phyloP scores from a whole-genome alignment of 53 echinoderm and acorn worm genomes.

The Patiria pectinifera region DNA sequence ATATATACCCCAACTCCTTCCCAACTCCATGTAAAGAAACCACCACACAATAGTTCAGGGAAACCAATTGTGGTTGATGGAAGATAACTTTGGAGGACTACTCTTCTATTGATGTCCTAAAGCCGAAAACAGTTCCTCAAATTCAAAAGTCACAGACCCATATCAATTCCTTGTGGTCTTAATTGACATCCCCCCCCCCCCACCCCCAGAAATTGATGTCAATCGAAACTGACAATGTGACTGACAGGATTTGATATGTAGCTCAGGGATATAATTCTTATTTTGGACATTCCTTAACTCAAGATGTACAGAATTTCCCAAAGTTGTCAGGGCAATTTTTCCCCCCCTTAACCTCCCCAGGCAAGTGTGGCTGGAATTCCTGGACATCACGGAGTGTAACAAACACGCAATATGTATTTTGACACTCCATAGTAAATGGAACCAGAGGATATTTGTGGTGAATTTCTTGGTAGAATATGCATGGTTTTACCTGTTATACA shows the following conservation, averaged over 20 bases:
- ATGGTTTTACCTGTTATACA: neutral
- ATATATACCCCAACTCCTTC: no score
- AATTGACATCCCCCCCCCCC: neutral
- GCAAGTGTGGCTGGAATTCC: neutral
- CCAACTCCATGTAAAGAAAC: no score
- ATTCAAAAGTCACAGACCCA: neutral
- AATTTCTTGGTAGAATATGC: neutral
- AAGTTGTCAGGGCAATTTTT: neutral
- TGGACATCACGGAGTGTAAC: neutral
- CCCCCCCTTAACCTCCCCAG: neutral
- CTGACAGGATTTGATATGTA: neutral
- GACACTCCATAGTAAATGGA: neutral
- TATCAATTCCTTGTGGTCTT: neutral
- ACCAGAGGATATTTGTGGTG: slow-evolving; percentile 2
- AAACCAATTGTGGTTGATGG: no score
- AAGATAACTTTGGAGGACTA: no score
- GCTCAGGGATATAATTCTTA: neutral
- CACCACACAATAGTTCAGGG: no score
- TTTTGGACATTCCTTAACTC: neutral
- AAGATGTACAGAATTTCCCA: neutral
- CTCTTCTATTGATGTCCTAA: no score
- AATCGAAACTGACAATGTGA: neutral
- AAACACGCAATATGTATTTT: neutral
- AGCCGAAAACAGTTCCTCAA: no score
- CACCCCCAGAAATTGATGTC: neutral